Conservation (phyloP, 2,797 vertebrate genomes). For the Urocyon cinereoargenteus region DNA sequence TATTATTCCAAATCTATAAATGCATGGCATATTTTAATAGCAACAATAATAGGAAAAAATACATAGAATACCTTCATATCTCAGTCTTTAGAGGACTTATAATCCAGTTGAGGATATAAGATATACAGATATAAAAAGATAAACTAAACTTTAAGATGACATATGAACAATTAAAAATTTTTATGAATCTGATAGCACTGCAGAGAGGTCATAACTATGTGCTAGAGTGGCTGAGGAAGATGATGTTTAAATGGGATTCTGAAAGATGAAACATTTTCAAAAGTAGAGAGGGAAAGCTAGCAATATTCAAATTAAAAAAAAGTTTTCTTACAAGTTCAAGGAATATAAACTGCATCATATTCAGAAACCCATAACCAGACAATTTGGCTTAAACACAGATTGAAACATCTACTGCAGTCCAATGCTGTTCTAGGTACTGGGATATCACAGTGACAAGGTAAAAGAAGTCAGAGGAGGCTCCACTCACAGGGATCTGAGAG, state of each 20-base stretch:
- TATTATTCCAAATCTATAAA: neutral
- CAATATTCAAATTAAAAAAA: conserved; percentile 8
- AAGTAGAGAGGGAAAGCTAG: neutral
- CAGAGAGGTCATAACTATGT: neutral
- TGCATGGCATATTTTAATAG: neutral
- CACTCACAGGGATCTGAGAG: neutral
- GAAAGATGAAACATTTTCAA: neutral
- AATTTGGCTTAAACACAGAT: neutral
- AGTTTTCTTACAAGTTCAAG: neutral
- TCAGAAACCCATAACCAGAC: neutral
- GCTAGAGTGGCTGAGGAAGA: neutral
- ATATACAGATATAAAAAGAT: neutral
- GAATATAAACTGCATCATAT: neutral
- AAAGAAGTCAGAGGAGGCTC: neutral
- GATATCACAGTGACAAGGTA: neutral
- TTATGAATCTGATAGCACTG: neutral
- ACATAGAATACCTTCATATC: neutral
- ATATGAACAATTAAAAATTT: neutral
- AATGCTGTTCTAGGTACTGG: neutral
- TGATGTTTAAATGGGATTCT: neutral
- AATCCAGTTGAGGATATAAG: neutral
- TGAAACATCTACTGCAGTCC: neutral
- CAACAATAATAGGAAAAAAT: neutral
- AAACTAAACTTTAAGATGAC: neutral
- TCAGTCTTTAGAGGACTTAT: neutral